These are phyloP conservation scores for Drosophila paramelanica DNA, from an alignment of 2,888 invertebrate species.

Conservation along the genomic window DNA sequence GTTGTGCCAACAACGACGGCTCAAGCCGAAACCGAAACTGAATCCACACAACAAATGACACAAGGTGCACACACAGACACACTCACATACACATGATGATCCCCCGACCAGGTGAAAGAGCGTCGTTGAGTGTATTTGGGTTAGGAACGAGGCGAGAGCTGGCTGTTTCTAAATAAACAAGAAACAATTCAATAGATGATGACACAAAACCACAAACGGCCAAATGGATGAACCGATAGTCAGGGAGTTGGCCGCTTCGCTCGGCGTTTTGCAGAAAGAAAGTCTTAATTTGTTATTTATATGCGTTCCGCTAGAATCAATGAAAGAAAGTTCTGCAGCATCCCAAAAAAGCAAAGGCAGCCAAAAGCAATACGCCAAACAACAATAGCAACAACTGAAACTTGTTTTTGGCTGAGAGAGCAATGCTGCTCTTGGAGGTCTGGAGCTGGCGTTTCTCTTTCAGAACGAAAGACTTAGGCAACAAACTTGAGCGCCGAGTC, in stretches of 20 bases:
- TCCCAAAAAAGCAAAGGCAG: conserved; percentile 46
- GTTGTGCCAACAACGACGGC: conserved; percentile 50
- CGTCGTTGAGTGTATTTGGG: conserved; percentile 59
- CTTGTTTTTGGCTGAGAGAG: conserved; percentile 47
- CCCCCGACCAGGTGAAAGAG: conserved; percentile 58
- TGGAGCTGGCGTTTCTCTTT: conserved; percentile 50
- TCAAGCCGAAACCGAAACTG: conserved; percentile 22
- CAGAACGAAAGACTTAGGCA: conserved; percentile 80
- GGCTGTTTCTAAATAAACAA: conserved; percentile 41
- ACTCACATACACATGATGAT: neutral
- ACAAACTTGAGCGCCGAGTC: conserved; percentile 65
- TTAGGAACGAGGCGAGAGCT: conserved; percentile 53
- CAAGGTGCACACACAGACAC: conserved; percentile 66
- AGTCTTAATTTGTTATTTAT: conserved; percentile 78
- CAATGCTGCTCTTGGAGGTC: conserved; percentile 36
- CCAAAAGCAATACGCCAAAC: conserved; percentile 23
- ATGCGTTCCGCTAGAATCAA: conserved; percentile 73
- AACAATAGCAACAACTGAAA: conserved; percentile 19
- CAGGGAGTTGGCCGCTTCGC: conserved; percentile 8
- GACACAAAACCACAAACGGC: conserved; percentile 57
- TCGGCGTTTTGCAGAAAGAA: conserved; percentile 56
- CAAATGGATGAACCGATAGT: conserved; percentile 20
- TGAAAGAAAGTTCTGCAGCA: conserved; percentile 77
- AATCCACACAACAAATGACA: conserved; percentile 57
- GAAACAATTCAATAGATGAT: conserved; percentile 56